These are phyloP conservation scores for Dysmachus trigonus DNA, from an alignment of 2,888 invertebrate genomes.

Conservation along the genomic window DNA sequence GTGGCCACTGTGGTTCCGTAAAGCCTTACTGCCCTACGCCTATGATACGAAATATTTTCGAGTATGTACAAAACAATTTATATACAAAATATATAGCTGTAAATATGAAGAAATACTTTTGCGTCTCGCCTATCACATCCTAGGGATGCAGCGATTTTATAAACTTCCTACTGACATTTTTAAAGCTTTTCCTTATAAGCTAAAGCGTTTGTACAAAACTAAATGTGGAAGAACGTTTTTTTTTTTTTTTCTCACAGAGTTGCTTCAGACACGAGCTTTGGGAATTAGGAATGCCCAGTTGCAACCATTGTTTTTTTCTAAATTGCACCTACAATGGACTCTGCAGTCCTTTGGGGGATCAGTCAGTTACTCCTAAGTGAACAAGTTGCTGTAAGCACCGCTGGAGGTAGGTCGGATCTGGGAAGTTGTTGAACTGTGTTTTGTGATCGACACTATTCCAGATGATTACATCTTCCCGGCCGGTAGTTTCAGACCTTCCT, in stretches of 20 bases:
- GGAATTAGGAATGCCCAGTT: neutral
- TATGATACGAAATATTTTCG: slow-evolving; percentile 25
- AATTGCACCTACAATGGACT: slow-evolving; percentile 17
- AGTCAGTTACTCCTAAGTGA: slow-evolving; percentile 65
- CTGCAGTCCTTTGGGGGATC: slow-evolving; percentile 43
- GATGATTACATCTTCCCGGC: slow-evolving; percentile 87
- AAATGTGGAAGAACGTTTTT: slow-evolving; percentile 39
- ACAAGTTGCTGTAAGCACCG: slow-evolving; percentile 65
- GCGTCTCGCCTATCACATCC: neutral
- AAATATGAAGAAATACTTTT: slow-evolving; percentile 14
- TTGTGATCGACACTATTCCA: slow-evolving; percentile 93
- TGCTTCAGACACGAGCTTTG: neutral
- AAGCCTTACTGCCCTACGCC: neutral
- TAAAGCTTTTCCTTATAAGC: slow-evolving; percentile 39
- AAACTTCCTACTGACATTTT: slow-evolving; percentile 28
- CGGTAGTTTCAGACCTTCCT: slow-evolving; percentile 87
- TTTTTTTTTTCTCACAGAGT: too few relatives aligned
- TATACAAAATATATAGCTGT: neutral
- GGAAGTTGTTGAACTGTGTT: slow-evolving; percentile 80
- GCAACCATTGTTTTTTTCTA: neutral
- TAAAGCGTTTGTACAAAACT: slow-evolving; percentile 13
- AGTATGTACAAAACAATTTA: slow-evolving; percentile 20
- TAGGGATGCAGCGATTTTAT: neutral
- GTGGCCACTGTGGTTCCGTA: slow-evolving; percentile 21
- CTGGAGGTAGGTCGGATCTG: slow-evolving; percentile 79